These are phyloP conservation scores for Stenopsyche tienmushanensis DNA, from an alignment of 1,140 invertebrate species.

Conservation along the genomic window DNA sequence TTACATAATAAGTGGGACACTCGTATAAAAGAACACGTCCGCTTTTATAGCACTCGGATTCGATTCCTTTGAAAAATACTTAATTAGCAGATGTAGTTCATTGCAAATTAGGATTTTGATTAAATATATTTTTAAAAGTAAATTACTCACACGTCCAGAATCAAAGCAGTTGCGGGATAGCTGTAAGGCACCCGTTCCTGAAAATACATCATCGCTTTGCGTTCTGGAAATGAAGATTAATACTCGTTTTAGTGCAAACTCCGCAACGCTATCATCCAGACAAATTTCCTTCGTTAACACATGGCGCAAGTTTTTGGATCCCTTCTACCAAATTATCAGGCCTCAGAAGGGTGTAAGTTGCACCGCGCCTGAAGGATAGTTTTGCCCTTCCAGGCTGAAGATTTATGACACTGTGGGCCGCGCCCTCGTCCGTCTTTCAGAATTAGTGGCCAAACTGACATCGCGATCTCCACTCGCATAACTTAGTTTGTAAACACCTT, in stretches of 20 bases:
- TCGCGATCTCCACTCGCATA: conserved; percentile 26
- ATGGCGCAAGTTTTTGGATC: conserved; percentile 26
- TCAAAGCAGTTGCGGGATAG: no score
- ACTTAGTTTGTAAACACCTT: conserved; percentile 27
- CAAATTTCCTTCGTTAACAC: conserved; percentile 32
- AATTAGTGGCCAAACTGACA: conserved; percentile 29
- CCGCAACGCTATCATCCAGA: conserved; percentile 27
- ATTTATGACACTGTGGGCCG: conserved; percentile 22
- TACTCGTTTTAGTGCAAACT: conserved; percentile 1
- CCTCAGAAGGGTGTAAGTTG: neutral
- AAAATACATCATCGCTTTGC: neutral
- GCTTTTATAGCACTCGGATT: no score
- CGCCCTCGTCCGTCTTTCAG: conserved; percentile 28
- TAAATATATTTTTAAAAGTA: no score
- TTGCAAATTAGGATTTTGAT: no score
- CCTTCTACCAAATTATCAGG: neutral
- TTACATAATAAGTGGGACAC: no score
- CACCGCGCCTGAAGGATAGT: conserved; percentile 15
- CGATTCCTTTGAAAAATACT: no score
- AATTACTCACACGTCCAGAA: no score
- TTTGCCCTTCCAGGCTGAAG: conserved; percentile 18
- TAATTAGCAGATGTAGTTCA: no score
- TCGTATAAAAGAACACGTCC: no score
- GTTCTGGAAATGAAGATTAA: conserved; percentile 23
- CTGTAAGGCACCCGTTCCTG: no score